Evolutionary conservation across 2,797 vertebrate species (phyloP).

Genomic region (Danionella dracula): DNA sequence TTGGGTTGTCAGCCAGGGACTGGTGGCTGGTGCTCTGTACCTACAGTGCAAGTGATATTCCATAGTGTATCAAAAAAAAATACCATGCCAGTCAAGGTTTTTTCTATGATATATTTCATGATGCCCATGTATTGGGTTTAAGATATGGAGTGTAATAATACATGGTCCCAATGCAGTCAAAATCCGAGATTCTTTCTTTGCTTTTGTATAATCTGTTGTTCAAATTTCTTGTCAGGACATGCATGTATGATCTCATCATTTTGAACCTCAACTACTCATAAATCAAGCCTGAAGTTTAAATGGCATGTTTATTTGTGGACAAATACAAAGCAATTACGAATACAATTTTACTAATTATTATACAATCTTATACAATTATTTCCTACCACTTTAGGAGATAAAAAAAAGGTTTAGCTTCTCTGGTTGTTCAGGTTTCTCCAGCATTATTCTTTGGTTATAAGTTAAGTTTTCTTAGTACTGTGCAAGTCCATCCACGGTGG

Average conservation of each 20-base stretch:
- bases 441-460: slow-evolving; percentile 29
- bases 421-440: slow-evolving; percentile 11
- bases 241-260: slow-evolving; percentile 42
- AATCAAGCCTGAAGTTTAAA: background rate
- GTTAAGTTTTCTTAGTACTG: slow-evolving; percentile 17
- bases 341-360: background rate
- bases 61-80: too few species aligned
- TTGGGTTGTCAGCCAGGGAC: too few species aligned
- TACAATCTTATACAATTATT: background rate
- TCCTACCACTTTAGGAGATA: background rate
- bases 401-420: background rate
- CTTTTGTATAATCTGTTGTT: slow-evolving; percentile 14
- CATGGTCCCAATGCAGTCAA: background rate
- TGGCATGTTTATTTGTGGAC: background rate
- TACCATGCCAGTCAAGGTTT: too few species aligned
- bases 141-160: too few species aligned
- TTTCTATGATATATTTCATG: too few species aligned
- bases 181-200: slow-evolving; percentile 3
- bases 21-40: too few species aligned
- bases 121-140: too few species aligned
- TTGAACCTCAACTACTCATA: slow-evolving; percentile 8
- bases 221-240: slow-evolving; percentile 34
- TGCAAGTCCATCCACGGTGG: slow-evolving; percentile 10
- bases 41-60: too few species aligned
- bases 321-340: too few species aligned